Evolutionary conservation across 2,113 vertebrate species (phyloP).

Genomic region (Glaucidium brasilianum): DNA sequence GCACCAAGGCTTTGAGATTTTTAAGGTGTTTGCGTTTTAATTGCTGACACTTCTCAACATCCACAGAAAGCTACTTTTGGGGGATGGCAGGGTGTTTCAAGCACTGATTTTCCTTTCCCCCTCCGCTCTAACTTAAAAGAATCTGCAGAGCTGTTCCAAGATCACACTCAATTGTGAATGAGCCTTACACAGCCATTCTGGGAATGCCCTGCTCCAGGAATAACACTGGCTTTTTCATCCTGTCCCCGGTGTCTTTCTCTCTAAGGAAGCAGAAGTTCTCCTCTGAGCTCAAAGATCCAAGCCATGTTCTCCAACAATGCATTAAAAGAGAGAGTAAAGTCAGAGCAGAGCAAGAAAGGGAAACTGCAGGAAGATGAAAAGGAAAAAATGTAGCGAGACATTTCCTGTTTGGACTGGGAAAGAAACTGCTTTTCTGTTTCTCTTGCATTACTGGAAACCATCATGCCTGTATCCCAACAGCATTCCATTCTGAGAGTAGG

Average conservation of each 20-base stretch:
- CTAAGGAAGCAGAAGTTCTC: neutral
- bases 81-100: neutral
- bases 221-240: neutral
- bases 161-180: neutral
- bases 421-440: neutral
- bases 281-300: neutral
- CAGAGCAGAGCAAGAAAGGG: neutral
- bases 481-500: neutral
- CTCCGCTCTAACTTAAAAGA: neutral
- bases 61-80: neutral
- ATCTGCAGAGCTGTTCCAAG: neutral
- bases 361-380: neutral
- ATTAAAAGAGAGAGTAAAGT: neutral
- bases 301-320: neutral
- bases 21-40: neutral
- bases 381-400: neutral
- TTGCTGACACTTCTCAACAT: neutral
- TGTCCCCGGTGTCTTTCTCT: neutral
- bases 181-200: neutral
- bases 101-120: neutral
- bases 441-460: neutral
- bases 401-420: neutral
- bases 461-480: fast-evolving
- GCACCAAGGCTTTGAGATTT: neutral
- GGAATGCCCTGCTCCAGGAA: neutral